Base-by-base conservation (phyloP, 1,140 invertebrate genomes). In the Zaprionus nigranus region DNA sequence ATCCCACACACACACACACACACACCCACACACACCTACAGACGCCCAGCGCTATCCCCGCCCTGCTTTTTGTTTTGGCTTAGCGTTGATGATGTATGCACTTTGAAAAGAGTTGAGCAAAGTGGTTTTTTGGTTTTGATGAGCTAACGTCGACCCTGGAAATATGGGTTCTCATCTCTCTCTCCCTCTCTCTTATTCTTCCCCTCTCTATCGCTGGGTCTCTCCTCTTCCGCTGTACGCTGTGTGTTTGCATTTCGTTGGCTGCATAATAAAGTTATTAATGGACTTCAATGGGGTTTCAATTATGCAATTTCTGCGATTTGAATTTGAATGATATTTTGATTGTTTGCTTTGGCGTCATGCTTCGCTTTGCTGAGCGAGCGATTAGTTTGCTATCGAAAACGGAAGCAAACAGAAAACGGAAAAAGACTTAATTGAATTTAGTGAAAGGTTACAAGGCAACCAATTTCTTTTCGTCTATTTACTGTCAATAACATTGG, bases 61-160 rank as follows among this genome's bases (percentile, higher is more conserved):
- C 46, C 4, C 46, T 24, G 46, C 46, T 90, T 88, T 88, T 90
- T 88, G 81, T 88, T 88, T 88, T 88, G 85, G 85, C 84, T 88
- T 88, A 88, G 84, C 84, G 84, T 28, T 88, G 84, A 88, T 88
- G 84, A 88, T 88, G 84, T 88, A 88, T 88, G 84, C 84, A 88
- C 84, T 88, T 88, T 88, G 81, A 90, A 85, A 88, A 88, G 84
- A 88, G 84, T 88, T 88, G 84, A 90, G 85, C 85, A 90, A 84
- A 90, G 85, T 90, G 81, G 84, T 90, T 88, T 88, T 88, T 90
- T 68, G 84, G 84, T 78, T 88, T 88, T 88, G 84, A 88, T 90
- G 85, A 88, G 84, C 85, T 79, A 88, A 88, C 84, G 81, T 88
- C 84, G 46, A 43, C 57, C 46, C 54, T 68, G 38, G 59, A 72